Evolutionary conservation across 2,113 vertebrate genomes (phyloP).

Genomic region (Prionailurus viverrinus): DNA sequence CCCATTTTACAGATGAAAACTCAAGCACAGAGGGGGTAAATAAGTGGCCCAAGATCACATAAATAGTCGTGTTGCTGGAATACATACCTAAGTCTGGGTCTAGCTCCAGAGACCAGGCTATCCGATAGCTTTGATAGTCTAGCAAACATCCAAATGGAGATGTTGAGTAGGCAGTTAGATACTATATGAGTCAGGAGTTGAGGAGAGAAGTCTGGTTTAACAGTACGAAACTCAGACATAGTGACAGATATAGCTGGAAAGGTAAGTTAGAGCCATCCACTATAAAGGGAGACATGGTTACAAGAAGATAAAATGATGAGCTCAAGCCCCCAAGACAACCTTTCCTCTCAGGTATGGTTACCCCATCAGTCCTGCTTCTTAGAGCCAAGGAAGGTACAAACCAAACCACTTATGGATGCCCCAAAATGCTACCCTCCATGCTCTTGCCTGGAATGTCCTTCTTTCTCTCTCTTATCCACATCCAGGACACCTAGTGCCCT

Average conservation of each 20-base stretch:
- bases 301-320: not conserved
- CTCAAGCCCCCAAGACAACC: not conserved
- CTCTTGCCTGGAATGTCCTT: not conserved
- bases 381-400: not conserved
- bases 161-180: not conserved
- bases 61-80: not conserved
- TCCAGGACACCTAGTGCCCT: not conserved
- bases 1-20: not conserved
- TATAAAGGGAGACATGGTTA: not conserved
- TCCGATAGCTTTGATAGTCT: not conserved
- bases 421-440: not conserved
- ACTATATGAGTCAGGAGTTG: not conserved
- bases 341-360: conserved; percentile 18
- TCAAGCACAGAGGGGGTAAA: not conserved
- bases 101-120: not conserved
- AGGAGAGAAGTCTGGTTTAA: not conserved
- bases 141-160: not conserved
- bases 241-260: conserved; percentile 23
- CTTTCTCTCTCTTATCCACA: not conserved
- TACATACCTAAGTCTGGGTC: conserved; percentile 7
- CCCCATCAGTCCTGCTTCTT: not conserved
- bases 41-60: not conserved
- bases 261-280: not conserved
- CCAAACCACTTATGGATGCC: not conserved
- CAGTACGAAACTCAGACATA: not conserved